Evolutionary conservation across 2,888 invertebrate genomes (phyloP).

Genomic region (Lepidochitona cinerea): DNA sequence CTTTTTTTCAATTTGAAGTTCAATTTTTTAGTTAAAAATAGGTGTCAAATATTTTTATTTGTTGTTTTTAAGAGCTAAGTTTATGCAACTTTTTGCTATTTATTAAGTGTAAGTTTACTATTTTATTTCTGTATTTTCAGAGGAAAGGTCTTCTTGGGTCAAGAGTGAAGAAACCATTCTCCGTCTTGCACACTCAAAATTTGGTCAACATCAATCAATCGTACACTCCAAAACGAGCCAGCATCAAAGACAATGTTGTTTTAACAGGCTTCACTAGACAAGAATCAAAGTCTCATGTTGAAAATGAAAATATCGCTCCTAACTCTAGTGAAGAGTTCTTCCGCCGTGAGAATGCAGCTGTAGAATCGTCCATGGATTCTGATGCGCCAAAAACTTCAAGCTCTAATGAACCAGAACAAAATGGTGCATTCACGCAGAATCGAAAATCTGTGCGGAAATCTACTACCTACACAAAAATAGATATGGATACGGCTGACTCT

Average conservation of each 20-base stretch:
- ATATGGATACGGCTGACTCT: background rate
- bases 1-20: no score
- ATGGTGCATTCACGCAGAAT: no score
- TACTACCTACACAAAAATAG: background rate
- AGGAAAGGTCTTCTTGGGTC: constrained; percentile 47
- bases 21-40: no score
- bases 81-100: no score
- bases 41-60: no score
- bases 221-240: constrained; percentile 42
- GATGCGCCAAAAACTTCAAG: no score
- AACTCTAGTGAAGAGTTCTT: no score
- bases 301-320: background rate
- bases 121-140: constrained; percentile 37
- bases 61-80: no score
- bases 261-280: background rate
- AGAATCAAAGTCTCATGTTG: background rate
- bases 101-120: no score
- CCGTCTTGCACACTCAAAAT: constrained; percentile 54
- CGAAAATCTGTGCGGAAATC: background rate
- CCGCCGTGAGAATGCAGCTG: no score
- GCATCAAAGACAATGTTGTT: background rate
- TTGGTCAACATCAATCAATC: constrained; percentile 49
- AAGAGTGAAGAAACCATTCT: constrained; percentile 44
- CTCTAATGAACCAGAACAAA: no score
- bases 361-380: no score